phyloP scores from a whole-genome alignment of 2,888 invertebrate genomes.

The Geotrupes spiniger region DNA sequence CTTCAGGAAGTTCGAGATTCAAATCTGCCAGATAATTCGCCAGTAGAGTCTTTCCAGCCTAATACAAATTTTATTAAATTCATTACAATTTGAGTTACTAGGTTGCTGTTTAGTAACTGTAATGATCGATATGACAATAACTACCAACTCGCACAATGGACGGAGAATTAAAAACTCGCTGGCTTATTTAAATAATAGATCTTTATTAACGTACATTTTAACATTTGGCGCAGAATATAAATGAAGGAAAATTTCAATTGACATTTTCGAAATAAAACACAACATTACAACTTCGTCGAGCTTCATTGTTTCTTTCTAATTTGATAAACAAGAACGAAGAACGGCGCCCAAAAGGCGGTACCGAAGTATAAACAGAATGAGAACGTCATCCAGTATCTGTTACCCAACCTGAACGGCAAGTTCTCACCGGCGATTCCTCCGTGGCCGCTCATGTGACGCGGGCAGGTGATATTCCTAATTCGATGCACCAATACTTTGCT shows the following conservation, averaged over 20 bases:
- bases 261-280: too few species aligned
- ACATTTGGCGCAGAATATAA: too few species aligned
- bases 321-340: slow-evolving; percentile 16
- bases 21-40: slow-evolving; percentile 35
- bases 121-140: too few species aligned
- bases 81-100: too few species aligned
- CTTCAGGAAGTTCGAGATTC: slow-evolving; percentile 31
- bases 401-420: slow-evolving; percentile 14
- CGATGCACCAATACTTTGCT: slow-evolving; percentile 2
- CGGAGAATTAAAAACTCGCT: too few species aligned
- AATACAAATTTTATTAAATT: too few species aligned
- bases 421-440: slow-evolving; percentile 11
- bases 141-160: too few species aligned
- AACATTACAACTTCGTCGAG: too few species aligned
- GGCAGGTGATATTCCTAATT: not conserved
- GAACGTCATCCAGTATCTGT: slow-evolving; percentile 7
- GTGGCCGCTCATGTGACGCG: slow-evolving; percentile 7
- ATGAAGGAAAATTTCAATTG: too few species aligned
- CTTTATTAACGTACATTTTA: too few species aligned
- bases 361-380: slow-evolving; percentile 12
- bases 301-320: slow-evolving; percentile 16
- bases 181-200: too few species aligned
- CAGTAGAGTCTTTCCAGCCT: slow-evolving; percentile 35
- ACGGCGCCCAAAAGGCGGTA: slow-evolving; percentile 15
- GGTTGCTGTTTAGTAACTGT: too few species aligned